phyloP scores from a whole-genome alignment of 2,888 invertebrate species.

The Tromatobia lineatoria region DNA sequence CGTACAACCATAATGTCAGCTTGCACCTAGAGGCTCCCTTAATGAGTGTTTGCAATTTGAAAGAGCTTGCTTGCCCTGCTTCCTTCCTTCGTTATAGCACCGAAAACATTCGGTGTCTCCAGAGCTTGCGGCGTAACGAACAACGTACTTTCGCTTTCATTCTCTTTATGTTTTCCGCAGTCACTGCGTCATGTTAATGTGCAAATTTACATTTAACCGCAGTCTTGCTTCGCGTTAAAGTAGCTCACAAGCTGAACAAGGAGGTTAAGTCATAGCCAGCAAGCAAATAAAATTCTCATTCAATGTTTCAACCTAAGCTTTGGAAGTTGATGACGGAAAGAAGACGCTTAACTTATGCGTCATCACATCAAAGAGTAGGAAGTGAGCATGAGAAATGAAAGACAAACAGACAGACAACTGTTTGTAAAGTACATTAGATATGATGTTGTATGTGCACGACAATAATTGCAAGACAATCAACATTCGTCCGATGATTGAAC shows the following conservation, averaged over 20 bases:
- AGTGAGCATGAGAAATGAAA: no score
- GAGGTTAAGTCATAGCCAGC: background rate
- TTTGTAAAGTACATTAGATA: background rate
- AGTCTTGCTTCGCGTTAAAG: slow-evolving; percentile 18
- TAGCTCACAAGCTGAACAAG: slow-evolving; percentile 10
- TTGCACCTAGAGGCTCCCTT: slow-evolving; percentile 36
- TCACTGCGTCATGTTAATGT: slow-evolving; percentile 3
- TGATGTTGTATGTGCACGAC: background rate
- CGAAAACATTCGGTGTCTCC: slow-evolving; percentile 41
- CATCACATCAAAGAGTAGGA: no score
- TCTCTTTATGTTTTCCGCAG: slow-evolving; percentile 17
- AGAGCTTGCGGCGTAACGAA: slow-evolving; percentile 60
- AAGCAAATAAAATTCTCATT: background rate
- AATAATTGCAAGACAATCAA: background rate
- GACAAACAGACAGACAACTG: no score
- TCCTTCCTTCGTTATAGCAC: slow-evolving; percentile 59
- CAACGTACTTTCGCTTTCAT: slow-evolving; percentile 21
- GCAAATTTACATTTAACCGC: slow-evolving; percentile 47
- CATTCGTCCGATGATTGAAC: background rate
- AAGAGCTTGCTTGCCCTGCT: slow-evolving; percentile 48
- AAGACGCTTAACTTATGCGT: no score
- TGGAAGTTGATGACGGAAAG: no score
- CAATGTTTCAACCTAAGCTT: background rate
- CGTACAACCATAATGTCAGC: slow-evolving; percentile 19
- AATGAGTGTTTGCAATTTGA: slow-evolving; percentile 67